These are phyloP conservation scores for Clarias platycephalus DNA, from an alignment of 2,797 vertebrate genomes.

Conservation along the genomic window DNA sequence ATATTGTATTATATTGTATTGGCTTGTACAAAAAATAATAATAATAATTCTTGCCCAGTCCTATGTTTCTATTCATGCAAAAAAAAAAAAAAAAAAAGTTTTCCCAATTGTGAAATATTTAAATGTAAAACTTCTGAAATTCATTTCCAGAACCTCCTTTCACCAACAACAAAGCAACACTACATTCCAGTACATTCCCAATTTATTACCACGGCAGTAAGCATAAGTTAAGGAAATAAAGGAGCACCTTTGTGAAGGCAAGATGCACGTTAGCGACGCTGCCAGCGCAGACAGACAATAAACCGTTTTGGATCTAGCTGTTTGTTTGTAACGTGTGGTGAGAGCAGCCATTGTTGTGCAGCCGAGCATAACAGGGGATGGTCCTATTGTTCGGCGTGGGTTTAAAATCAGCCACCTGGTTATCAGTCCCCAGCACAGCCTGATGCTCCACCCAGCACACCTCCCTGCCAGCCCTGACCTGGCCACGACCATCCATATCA, in stretches of 20 bases:
- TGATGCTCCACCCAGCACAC: conserved; percentile 49
- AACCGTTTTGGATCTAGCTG: conserved; percentile 62
- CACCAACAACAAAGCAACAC: neutral
- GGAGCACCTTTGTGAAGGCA: conserved; percentile 22
- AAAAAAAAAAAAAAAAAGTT: neutral
- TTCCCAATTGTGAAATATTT: neutral
- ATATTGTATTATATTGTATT: neutral
- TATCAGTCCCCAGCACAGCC: conserved; percentile 71
- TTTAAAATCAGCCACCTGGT: conserved; percentile 76
- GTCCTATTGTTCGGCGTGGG: conserved; percentile 75
- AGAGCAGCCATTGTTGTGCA: conserved; percentile 78
- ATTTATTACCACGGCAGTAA: neutral
- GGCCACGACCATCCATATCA: conserved; percentile 67
- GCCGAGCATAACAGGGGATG: conserved; percentile 73
- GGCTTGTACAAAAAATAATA: neutral
- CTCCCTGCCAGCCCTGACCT: conserved; percentile 66
- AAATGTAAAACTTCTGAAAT: neutral
- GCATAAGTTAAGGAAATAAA: conserved; percentile 25
- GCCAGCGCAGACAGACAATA: conserved; percentile 64
- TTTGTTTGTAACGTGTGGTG: conserved; percentile 73
- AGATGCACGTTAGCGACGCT: conserved; percentile 47
- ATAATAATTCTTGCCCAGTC: too few relatives aligned
- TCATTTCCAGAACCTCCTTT: neutral
- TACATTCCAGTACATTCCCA: neutral
- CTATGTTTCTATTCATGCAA: neutral